A percentile compares a stretch with the other conserved stretches of the same genome.
Conservation (phyloP, 2,113 vertebrate species). For the Brachionichthys hirsutus region DNA sequence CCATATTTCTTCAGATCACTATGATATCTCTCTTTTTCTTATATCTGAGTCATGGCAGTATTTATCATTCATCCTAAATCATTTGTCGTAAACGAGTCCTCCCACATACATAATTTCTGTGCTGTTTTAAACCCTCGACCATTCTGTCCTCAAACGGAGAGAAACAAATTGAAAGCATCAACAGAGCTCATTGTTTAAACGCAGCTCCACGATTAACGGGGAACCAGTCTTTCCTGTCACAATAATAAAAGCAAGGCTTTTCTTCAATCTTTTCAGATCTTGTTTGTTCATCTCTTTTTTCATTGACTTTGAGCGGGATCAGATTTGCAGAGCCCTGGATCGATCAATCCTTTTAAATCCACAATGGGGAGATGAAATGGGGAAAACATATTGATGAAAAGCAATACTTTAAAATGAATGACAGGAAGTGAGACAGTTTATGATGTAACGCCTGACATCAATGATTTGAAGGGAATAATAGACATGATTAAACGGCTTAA, state of each 20-base stretch:
- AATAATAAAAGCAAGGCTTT: neutral
- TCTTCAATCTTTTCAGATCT: conserved; percentile 17
- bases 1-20: neutral
- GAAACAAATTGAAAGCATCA: neutral
- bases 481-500: no score
- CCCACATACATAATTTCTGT: neutral
- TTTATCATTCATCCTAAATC: neutral
- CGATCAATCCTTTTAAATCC: no score
- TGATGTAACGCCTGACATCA: no score
- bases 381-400: no score
- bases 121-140: neutral
- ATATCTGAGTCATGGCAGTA: neutral
- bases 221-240: conserved; percentile 68
- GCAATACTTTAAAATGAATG: no score
- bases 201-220: conserved; percentile 31
- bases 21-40: neutral
- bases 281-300: conserved; percentile 42
- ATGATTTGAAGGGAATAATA: no score
- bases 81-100: neutral
- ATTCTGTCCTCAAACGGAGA: neutral
- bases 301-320: conserved; percentile 8
- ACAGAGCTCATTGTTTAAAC: conserved; percentile 30
- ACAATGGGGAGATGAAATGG: no score
- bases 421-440: no score
- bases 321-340: conserved; percentile 18